A percentile compares a stretch with the other conserved stretches of the same genome.
These are phyloP conservation scores for Acanthurus tractus DNA, from an alignment of 2,797 vertebrate genomes.

Conservation along the genomic window DNA sequence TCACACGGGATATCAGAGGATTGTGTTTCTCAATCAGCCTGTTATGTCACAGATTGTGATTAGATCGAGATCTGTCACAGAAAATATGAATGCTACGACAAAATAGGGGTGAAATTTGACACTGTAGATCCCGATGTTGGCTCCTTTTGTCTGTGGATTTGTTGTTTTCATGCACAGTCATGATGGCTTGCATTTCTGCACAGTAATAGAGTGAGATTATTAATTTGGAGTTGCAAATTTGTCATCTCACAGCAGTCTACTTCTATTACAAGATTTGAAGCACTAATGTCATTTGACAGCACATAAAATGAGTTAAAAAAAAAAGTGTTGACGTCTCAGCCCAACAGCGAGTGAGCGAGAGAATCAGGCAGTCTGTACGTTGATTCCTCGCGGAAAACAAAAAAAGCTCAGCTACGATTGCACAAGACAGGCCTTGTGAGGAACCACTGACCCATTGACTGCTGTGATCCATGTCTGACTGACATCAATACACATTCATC, in stretches of 20 bases:
- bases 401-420: conserved; percentile 46
- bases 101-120: conserved; percentile 46
- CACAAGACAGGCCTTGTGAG: conserved; percentile 68
- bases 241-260: conserved; percentile 59
- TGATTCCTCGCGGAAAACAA: conserved; percentile 42
- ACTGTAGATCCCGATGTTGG: conserved; percentile 25
- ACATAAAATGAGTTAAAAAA: conserved; percentile 51
- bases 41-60: conserved; percentile 26
- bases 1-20: conserved; percentile 42
- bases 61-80: neutral
- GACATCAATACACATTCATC: conserved; percentile 81
- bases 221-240: conserved; percentile 65
- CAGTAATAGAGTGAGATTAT: conserved; percentile 52
- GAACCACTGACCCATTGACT: conserved; percentile 74
- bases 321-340: conserved; percentile 16
- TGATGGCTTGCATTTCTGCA: conserved; percentile 21
- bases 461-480: conserved; percentile 79
- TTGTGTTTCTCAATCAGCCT: conserved; percentile 61
- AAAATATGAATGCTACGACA: conserved; percentile 16
- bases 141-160: conserved; percentile 18
- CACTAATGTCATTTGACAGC: conserved; percentile 66
- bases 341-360: neutral
- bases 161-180: conserved; percentile 26
- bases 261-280: conserved; percentile 46
- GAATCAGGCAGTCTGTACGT: conserved; percentile 22